A percentile compares a stretch with the other conserved stretches of the same genome.
phyloP scores from a whole-genome alignment of 2,797 vertebrate species.

The Steatocranus sp. region DNA sequence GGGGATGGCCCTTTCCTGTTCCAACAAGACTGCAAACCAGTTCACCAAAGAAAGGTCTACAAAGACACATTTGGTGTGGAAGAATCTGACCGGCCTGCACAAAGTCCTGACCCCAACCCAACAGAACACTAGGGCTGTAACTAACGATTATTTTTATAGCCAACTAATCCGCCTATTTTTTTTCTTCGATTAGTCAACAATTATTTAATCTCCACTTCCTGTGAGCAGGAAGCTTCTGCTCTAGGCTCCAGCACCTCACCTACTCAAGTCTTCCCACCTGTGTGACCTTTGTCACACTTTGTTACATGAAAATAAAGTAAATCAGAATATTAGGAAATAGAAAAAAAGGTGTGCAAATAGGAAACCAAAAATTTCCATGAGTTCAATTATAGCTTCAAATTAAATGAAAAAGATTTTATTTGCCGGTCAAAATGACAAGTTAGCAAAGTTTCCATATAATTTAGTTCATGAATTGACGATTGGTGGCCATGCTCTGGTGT shows the following conservation, averaged over 20 bases:
- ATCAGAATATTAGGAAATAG: neutral
- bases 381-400: neutral
- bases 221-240: rapidly evolving
- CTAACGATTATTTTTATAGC: neutral
- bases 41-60: rapidly evolving
- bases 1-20: neutral
- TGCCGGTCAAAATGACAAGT: neutral
- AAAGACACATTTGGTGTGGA: neutral
- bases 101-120: neutral
- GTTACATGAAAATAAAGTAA: neutral
- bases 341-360: neutral
- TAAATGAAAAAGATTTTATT: neutral
- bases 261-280: rapidly evolving
- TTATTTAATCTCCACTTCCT: neutral
- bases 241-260: neutral
- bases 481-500: neutral
- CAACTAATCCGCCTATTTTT: neutral
- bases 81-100: neutral
- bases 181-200: neutral
- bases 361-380: rapidly evolving
- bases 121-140: neutral
- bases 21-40: neutral
- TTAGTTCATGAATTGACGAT: neutral
- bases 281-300: neutral
- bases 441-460: neutral